Evolutionary conservation across 64 coral and sea anemone genomes (phyloP).

Genomic region (Stylophora pistillata): DNA sequence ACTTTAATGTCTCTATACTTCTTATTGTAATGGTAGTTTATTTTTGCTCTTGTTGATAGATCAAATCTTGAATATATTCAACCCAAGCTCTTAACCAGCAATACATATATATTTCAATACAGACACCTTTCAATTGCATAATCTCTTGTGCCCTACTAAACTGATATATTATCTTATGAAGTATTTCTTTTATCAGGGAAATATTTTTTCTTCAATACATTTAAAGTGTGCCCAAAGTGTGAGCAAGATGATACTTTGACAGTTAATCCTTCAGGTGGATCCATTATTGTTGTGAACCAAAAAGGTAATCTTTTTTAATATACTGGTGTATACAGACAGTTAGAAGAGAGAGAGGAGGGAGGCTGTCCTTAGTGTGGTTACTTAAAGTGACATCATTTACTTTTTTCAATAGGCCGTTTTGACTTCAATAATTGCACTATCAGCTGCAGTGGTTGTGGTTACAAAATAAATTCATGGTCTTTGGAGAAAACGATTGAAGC

Average conservation of each 20-base stretch:
- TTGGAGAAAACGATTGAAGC: not conserved
- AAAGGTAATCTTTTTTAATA: not conserved
- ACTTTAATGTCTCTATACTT: not conserved
- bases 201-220: not conserved
- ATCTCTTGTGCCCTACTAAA: not conserved
- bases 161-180: not conserved
- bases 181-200: not conserved
- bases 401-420: not conserved
- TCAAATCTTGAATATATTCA: no score
- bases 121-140: not conserved
- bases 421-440: not conserved
- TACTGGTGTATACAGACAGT: not conserved
- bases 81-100: no score
- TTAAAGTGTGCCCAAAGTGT: not conserved
- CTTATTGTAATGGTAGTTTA: not conserved
- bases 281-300: not conserved
- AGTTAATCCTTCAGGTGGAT: not conserved
- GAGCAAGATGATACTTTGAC: not conserved
- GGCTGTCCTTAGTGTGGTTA: no score
- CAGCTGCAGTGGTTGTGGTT: not conserved
- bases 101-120: no score
- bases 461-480: not conserved
- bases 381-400: no score
- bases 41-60: not conserved
- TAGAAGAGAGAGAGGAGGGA: no score